Base-by-base conservation (phyloP, 2,888 invertebrate genomes). In the Anthrax anthrax region DNA sequence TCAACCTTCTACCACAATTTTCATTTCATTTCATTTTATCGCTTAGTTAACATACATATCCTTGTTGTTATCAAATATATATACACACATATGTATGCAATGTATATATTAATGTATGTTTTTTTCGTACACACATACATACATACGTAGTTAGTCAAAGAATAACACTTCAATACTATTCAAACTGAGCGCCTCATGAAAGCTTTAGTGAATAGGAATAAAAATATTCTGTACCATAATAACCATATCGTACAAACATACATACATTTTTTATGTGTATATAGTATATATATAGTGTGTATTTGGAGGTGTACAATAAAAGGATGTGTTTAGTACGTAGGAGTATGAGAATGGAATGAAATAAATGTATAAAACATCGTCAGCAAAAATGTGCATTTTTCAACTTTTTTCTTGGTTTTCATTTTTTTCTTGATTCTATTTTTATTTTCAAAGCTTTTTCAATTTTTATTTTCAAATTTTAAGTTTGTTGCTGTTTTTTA, bases 401-500 rank as follows among this genome's bases (percentile, higher is more conserved):
- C 8, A 32, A 9, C 12, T 9, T 32, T 12, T 12, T 32, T 32
- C 29, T 32, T 32, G 9, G 8, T 32, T 32, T 32, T 12, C 3
- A 12, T 32, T 32, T 32, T 32, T 32, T 12, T 12, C 12, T 32
- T 32, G 29, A 1, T 32, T 32, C 12, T 32, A 12, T 32, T 32
- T 32, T 32, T 32, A 3, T 32, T 32, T 32, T 9, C 12, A 12
- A 32, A 32, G 29, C 29, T 32, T 32, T 32, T 12, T 32, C 12
- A 32, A 9, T 32, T 32, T 32, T 12, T 32, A 32, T 12, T 38
- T 37, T 27, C 29, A 8, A 4, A 8, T 43, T 37, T 43, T 44
- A 32, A 45, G 34, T 18, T 45, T 19, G 14, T 34, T 40, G 18
- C 34, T 36, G 34, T 45, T 45, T 45, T 45, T 19, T 39, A 29